Conservation (phyloP, 1,140 invertebrate genomes). For the Pygmarrhopalites habei region DNA sequence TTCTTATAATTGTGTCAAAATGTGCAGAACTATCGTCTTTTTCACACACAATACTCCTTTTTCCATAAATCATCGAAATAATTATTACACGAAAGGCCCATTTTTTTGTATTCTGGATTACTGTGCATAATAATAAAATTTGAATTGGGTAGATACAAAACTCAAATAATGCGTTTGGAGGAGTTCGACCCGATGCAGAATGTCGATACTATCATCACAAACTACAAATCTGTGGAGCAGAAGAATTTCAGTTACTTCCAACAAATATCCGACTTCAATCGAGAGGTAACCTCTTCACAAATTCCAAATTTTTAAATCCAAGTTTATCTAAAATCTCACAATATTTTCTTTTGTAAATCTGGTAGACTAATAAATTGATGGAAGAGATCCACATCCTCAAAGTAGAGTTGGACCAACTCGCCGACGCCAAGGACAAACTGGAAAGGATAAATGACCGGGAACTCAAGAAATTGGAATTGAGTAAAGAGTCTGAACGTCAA, state of each 20-base stretch:
- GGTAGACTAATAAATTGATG: background rate
- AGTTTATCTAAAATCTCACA: too few relatives aligned
- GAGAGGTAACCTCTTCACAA: background rate
- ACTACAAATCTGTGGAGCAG: slow-evolving; percentile 8
- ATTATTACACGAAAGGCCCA: too few relatives aligned
- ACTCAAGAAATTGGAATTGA: background rate
- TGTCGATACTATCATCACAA: slow-evolving; percentile 1
- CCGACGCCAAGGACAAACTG: background rate
- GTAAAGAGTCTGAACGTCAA: background rate
- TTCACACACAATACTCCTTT: too few relatives aligned
- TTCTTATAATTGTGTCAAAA: too few relatives aligned
- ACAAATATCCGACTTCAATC: slow-evolving; percentile 4
- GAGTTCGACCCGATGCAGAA: slow-evolving; percentile 6
- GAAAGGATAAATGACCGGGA: background rate
- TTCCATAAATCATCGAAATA: too few relatives aligned
- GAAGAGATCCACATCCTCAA: slow-evolving; percentile 2
- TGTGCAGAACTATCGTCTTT: too few relatives aligned
- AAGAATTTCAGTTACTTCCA: slow-evolving; percentile 9
- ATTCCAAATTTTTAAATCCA: background rate
- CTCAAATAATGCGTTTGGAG: background rate
- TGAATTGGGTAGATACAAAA: background rate
- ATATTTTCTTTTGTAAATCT: too few relatives aligned
- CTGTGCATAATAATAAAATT: too few relatives aligned
- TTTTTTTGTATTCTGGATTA: too few relatives aligned
- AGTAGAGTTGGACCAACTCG: background rate